Conservation (phyloP, 1,140 invertebrate species). For the Zaprionus taronus region DNA sequence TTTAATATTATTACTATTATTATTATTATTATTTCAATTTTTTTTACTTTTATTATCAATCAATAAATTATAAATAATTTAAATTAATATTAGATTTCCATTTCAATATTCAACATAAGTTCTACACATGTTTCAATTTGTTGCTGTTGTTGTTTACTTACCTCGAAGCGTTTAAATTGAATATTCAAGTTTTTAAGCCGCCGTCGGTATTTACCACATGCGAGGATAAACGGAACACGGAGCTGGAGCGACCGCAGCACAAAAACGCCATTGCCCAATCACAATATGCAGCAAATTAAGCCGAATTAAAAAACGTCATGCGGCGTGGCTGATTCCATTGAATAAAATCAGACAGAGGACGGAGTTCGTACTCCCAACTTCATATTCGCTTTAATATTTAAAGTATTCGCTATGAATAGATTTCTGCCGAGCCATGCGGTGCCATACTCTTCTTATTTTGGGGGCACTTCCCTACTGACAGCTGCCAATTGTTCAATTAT, state of each 20-base stretch:
- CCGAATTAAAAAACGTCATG: constrained; percentile 25
- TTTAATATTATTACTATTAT: no score
- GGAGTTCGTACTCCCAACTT: neutral
- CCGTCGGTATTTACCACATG: neutral
- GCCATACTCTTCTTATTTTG: constrained; percentile 23
- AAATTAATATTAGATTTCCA: neutral
- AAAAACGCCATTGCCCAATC: constrained; percentile 30
- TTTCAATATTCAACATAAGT: no score
- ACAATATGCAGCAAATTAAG: constrained; percentile 33
- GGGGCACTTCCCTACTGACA: constrained; percentile 67
- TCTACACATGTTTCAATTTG: neutral
- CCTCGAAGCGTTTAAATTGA: neutral
- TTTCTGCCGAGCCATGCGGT: constrained; percentile 31
- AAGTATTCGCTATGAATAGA: constrained; percentile 66
- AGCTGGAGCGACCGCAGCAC: constrained; percentile 8
- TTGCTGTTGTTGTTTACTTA: neutral
- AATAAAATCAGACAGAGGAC: constrained; percentile 7
- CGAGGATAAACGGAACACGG: neutral
- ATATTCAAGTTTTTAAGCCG: constrained; percentile 1
- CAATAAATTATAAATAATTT: neutral
- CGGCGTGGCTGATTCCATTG: constrained; percentile 6
- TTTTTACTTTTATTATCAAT: neutral
- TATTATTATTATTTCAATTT: neutral
- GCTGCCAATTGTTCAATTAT: constrained; percentile 82
- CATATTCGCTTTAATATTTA: constrained; percentile 59